Evolutionary conservation across 2,797 vertebrate species (phyloP).

Genomic region (Gymnothorax javanicus): DNA sequence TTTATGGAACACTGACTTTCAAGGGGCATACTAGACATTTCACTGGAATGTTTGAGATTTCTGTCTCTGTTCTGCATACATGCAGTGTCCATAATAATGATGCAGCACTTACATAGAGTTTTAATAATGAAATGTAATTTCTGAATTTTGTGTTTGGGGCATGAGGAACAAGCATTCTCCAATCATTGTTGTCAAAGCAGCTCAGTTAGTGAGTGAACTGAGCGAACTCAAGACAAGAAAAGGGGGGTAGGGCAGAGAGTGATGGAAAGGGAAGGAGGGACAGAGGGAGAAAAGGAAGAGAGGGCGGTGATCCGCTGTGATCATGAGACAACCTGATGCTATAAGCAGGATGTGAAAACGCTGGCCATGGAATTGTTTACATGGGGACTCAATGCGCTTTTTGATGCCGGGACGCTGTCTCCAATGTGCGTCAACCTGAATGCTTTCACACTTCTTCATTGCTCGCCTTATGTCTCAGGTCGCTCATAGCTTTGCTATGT

Average conservation of each 20-base stretch:
- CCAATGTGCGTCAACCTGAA: background rate
- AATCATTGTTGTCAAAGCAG: slow-evolving; percentile 36
- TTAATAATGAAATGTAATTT: background rate
- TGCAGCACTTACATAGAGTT: background rate
- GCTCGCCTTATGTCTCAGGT: background rate
- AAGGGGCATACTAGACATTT: background rate
- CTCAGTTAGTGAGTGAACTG: background rate
- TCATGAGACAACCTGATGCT: slow-evolving; percentile 7
- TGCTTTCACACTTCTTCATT: background rate
- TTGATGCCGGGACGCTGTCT: too few species aligned
- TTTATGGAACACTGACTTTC: background rate
- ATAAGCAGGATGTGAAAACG: slow-evolving; percentile 19
- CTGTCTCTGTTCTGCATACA: background rate
- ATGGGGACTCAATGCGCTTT: slow-evolving; percentile 20
- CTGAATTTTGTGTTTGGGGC: slow-evolving; percentile 20
- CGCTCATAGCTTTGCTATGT: background rate
- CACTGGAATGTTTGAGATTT: background rate
- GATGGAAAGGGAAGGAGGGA: background rate
- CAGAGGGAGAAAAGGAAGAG: background rate
- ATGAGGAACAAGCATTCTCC: slow-evolving; percentile 38
- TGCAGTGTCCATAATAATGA: background rate
- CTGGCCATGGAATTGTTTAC: slow-evolving; percentile 36
- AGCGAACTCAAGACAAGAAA: background rate
- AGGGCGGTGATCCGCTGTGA: background rate
- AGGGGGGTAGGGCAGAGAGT: background rate